Evolutionary conservation across 2,888 invertebrate species (phyloP).

Genomic region (Euphydryas editha): DNA sequence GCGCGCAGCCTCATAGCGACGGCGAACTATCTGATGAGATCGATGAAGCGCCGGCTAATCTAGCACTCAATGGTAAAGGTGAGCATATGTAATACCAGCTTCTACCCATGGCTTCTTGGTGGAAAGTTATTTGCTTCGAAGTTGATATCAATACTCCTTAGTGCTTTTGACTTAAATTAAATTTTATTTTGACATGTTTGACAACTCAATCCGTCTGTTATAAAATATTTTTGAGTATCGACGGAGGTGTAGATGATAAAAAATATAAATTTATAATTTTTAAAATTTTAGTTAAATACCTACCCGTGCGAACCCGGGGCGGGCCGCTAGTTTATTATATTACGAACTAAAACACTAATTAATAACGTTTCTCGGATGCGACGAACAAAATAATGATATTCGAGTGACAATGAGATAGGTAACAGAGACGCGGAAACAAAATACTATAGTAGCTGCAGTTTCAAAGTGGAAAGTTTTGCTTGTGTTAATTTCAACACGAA

Average conservation of each 20-base stretch:
- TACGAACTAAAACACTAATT: constrained; percentile 18
- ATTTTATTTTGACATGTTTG: no score
- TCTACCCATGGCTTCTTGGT: no score
- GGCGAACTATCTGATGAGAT: constrained; percentile 75
- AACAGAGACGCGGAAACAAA: neutral
- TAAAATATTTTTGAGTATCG: no score
- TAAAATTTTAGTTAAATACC: no score
- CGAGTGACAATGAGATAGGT: neutral
- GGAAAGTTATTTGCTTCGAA: no score
- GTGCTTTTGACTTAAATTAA: no score
- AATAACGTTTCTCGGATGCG: constrained; percentile 1
- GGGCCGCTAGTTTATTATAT: no score
- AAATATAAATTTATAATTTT: no score
- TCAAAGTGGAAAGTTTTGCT: neutral
- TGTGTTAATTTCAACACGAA: neutral
- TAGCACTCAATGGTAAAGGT: constrained; percentile 69
- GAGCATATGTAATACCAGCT: constrained; percentile 28
- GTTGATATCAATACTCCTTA: no score
- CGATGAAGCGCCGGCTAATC: constrained; percentile 66
- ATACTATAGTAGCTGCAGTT: neutral
- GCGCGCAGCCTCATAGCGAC: constrained; percentile 78
- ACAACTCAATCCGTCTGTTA: no score
- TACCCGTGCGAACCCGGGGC: no score
- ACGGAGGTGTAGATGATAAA: no score
- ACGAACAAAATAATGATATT: constrained; percentile 9